A percentile compares a stretch with the other conserved stretches of the same genome.
Conservation (phyloP, 2,113 vertebrate genomes). For the Gymnarchus niloticus region DNA sequence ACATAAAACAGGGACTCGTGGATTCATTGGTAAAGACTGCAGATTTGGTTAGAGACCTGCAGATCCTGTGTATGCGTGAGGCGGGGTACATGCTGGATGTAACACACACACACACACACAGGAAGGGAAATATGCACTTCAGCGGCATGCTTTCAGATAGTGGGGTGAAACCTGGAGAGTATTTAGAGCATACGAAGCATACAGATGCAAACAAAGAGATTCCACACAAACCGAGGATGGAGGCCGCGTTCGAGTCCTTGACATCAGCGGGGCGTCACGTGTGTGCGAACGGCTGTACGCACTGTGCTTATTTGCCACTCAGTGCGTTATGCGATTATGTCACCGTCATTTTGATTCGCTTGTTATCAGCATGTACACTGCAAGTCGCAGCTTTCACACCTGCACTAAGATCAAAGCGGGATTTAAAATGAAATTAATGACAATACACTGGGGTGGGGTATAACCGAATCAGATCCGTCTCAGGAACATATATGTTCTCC, state of each 20-base stretch:
- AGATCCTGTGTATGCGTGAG: too few relatives aligned
- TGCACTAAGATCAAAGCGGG: too few relatives aligned
- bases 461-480: not conserved
- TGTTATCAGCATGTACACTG: not conserved
- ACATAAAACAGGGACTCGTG: not conserved
- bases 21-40: not conserved
- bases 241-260: not conserved
- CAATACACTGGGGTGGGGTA: not conserved
- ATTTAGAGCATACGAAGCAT: too few relatives aligned
- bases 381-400: too few relatives aligned
- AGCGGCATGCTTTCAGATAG: not conserved
- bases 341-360: not conserved
- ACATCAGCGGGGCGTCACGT: not conserved
- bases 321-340: too few relatives aligned
- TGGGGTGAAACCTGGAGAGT: not conserved
- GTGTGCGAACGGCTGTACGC: not conserved
- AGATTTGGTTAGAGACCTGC: too few relatives aligned
- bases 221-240: not conserved
- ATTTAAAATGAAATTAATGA: not conserved
- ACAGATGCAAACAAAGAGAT: not conserved
- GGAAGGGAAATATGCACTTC: not conserved
- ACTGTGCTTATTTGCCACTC: too few relatives aligned
- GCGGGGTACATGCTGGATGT: not conserved
- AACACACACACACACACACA: not conserved
- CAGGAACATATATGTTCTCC: not conserved